Percentiles rank a stretch among this genome's conserved stretches.
phyloP scores from a whole-genome alignment of 2,888 invertebrate genomes.

The Brachypalpus laphriformis region DNA sequence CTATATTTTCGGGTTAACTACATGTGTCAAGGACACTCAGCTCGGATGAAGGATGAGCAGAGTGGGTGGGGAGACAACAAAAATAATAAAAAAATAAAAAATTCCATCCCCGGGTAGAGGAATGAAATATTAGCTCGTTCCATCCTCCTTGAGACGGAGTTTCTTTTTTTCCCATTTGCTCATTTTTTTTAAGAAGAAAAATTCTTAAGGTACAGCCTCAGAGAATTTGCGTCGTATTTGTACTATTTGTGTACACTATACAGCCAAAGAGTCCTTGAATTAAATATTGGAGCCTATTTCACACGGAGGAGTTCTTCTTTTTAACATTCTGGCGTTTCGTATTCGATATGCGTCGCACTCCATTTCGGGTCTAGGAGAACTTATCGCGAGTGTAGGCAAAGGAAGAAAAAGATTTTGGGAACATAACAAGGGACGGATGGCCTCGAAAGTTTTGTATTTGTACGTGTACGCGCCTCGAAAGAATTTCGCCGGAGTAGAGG shows the following conservation, averaged over 20 bases:
- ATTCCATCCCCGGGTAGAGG: constrained; percentile 59
- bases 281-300: constrained; percentile 46
- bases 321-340: background rate
- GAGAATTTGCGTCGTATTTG: constrained; percentile 54
- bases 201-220: constrained; percentile 38
- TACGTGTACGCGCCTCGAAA: constrained; percentile 19
- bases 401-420: background rate
- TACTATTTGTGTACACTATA: constrained; percentile 23
- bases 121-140: constrained; percentile 56
- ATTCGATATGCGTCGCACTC: constrained; percentile 52
- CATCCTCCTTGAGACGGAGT: constrained; percentile 14
- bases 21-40: constrained; percentile 68
- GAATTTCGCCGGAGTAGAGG: constrained; percentile 23
- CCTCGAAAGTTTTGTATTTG: constrained; percentile 45
- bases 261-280: constrained; percentile 41
- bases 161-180: background rate
- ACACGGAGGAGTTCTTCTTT: constrained; percentile 2
- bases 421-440: constrained; percentile 9
- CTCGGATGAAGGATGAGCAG: constrained; percentile 3
- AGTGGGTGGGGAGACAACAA: background rate
- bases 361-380: constrained; percentile 18
- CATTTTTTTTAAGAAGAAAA: background rate
- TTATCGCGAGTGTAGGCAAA: background rate
- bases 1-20: constrained; percentile 72
- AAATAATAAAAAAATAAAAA: background rate